Evolutionary conservation across 1,140 invertebrate genomes (phyloP).

Genomic region (Cydia splendana): DNA sequence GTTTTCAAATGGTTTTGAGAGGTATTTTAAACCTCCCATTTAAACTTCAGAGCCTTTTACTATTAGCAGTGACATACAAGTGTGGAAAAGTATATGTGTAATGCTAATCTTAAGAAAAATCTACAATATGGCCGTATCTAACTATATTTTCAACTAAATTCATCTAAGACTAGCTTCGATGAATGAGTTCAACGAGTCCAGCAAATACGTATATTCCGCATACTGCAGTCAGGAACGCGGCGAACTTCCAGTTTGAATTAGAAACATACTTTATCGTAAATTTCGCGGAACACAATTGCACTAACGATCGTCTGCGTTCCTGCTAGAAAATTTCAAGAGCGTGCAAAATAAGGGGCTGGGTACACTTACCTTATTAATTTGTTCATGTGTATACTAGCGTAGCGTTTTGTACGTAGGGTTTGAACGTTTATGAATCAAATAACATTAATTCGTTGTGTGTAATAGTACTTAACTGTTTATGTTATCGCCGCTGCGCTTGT

Average conservation of each 20-base stretch:
- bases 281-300: slow-evolving; percentile 46
- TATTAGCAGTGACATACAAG: too few relatives aligned
- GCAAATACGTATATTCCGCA: slow-evolving; percentile 46
- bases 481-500: too few relatives aligned
- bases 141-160: not conserved
- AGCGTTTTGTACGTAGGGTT: too few relatives aligned
- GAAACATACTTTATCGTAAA: slow-evolving; percentile 51
- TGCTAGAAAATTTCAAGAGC: slow-evolving; percentile 8
- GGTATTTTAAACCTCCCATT: too few relatives aligned
- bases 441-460: too few relatives aligned
- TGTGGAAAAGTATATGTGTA: too few relatives aligned
- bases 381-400: too few relatives aligned
- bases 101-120: too few relatives aligned
- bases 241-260: slow-evolving; percentile 46
- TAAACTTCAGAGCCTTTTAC: too few relatives aligned
- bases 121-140: not conserved
- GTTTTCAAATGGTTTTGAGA: too few relatives aligned
- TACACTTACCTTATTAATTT: not conserved
- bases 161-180: slow-evolving; percentile 41
- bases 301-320: slow-evolving; percentile 36
- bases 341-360: not conserved
- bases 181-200: slow-evolving; percentile 46
- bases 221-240: slow-evolving; percentile 40
- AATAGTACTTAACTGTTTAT: too few relatives aligned
- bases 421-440: too few relatives aligned